Base-by-base conservation (phyloP, 1,140 invertebrate genomes). In the Drosophila orosa region DNA sequence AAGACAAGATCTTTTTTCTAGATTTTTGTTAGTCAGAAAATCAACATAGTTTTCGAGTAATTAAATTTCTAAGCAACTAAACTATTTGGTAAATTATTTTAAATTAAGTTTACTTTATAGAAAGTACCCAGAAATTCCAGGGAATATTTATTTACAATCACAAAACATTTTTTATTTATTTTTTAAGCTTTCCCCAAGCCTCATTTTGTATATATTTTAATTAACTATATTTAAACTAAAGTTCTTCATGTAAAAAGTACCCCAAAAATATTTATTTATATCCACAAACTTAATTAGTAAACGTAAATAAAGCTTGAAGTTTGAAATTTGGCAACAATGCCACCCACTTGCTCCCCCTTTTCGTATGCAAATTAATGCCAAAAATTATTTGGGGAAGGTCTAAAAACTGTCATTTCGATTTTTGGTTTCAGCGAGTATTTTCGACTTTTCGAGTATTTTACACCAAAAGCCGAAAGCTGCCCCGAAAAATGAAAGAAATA, bases 391-490 rank as follows among this genome's bases (percentile, higher is more conserved):
- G 13, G 13, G 15, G 60, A 31, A 44, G 19, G 22, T 3, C 35
- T 13, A 12, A 25, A 74, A 66, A 68, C 44, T 86, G 82, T 87
- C 82, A 86, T 82, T 87, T 75, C 63, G 75, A 82, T 87, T 81
- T 72, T 57, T 60, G 42, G 42, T 44, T 44, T 31, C 39, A 35
- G 52, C 24, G 7, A 27, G n/a, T n/a, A 33, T 52, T 55, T 55
- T 37, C 29, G 31, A 39, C 48, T 50, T 50, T 50, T 50, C 44
- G 48, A 52, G 48, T 52, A 52, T 52, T 52, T 52, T 33, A 31
- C 48, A 17, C 48, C 48, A 56, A 62, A 40, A 60, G 35, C 35
- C 25, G 6, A 13, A 15, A 31, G 24, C 6, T 25, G 8, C 27
- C 42, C 42, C 48, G 25, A 52, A 52, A 33, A 54, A 54, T 54